phyloP scores from a whole-genome alignment of 2,797 vertebrate species.

The Hybognathus amarus region DNA sequence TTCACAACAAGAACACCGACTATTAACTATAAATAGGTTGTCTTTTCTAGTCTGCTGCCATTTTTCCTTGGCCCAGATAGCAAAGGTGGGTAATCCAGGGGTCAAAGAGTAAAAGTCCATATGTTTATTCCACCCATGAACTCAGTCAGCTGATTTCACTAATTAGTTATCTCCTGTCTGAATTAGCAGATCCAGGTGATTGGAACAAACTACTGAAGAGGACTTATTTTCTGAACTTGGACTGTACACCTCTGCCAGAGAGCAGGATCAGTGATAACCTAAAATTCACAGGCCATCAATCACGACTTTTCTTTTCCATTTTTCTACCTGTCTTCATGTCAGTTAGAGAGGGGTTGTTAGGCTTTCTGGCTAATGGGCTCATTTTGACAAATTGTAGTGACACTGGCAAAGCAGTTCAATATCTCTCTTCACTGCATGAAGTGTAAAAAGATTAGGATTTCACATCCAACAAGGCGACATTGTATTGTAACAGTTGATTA shows the following conservation, averaged over 20 bases:
- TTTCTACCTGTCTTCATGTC: conserved; percentile 8
- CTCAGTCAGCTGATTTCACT: too few relatives aligned
- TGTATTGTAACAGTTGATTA: too few relatives aligned
- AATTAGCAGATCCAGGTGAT: too few relatives aligned
- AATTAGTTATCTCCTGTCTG: too few relatives aligned
- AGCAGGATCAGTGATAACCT: conserved; percentile 74
- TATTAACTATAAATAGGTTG: not conserved
- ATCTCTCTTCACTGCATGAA: not conserved
- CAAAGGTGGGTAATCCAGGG: not conserved
- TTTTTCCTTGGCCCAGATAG: conserved; percentile 46
- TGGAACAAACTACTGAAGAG: too few relatives aligned
- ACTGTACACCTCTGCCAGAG: not conserved
- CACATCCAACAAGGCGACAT: too few relatives aligned
- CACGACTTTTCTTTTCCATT: conserved; percentile 47
- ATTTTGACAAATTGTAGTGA: conserved; percentile 35
- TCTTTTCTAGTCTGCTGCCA: conserved; percentile 36
- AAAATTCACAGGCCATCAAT: conserved; percentile 43
- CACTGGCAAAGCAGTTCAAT: not conserved
- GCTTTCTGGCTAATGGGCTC: conserved; percentile 28
- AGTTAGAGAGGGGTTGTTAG: conserved; percentile 37
- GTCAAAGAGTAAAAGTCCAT: too few relatives aligned
- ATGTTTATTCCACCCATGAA: too few relatives aligned
- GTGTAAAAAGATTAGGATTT: not conserved
- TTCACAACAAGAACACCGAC: not conserved
- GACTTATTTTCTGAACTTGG: too few relatives aligned